Evolutionary conservation across 2,113 vertebrate genomes (phyloP).

Genomic region (Baryphthengus martii): DNA sequence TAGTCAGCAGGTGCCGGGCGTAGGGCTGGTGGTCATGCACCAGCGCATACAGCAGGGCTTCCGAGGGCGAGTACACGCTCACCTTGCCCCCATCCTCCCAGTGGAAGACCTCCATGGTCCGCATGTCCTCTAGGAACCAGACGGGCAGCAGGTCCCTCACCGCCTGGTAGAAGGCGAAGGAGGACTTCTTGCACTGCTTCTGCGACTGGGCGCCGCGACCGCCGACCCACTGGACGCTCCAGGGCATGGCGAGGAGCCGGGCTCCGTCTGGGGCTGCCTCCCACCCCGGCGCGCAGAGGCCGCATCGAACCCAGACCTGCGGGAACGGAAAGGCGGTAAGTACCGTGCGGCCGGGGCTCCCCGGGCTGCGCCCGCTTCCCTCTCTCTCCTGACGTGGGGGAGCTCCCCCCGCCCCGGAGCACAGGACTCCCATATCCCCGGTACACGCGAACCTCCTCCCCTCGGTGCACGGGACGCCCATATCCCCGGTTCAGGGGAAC

Average conservation of each 20-base stretch:
- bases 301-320: constrained; percentile 4
- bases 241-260: constrained; percentile 72
- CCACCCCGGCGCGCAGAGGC: neutral
- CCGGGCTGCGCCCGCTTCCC: neutral
- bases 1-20: constrained; percentile 81
- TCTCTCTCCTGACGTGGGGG: no score
- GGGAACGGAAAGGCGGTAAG: neutral
- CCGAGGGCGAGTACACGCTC: constrained; percentile 84
- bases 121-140: constrained; percentile 93
- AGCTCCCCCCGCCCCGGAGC: neutral
- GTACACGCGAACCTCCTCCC: neutral
- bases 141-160: constrained; percentile 87
- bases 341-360: neutral
- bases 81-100: constrained; percentile 90
- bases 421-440: neutral
- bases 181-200: constrained; percentile 88
- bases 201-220: constrained; percentile 77
- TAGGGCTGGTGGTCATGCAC: constrained; percentile 93
- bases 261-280: neutral
- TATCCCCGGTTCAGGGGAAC: neutral
- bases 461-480: neutral
- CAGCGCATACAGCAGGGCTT: constrained; percentile 91
- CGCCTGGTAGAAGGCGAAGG: constrained; percentile 91
- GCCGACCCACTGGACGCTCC: constrained; percentile 68
- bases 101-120: constrained; percentile 89